A percentile compares a stretch with the other conserved stretches of the same genome.
phyloP scores from a whole-genome alignment of 2,797 vertebrate species.

The Chloroceryle amazona region DNA sequence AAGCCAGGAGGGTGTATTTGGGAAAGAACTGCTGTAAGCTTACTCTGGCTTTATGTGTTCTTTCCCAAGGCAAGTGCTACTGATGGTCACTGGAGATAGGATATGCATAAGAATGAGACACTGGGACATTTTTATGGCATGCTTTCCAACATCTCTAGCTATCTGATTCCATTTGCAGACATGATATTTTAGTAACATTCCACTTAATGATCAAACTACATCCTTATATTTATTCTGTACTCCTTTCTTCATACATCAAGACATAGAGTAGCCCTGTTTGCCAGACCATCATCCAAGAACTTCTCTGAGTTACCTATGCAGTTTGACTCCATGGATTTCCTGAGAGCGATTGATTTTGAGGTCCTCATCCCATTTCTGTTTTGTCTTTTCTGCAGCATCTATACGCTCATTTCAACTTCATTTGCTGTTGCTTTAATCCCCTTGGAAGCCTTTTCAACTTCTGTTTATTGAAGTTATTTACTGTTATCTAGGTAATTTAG shows the following conservation, averaged over 20 bases:
- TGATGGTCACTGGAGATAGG: constrained; percentile 67
- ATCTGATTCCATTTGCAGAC: not conserved
- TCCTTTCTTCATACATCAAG: not conserved
- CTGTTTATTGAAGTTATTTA: not conserved
- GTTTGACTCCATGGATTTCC: not conserved
- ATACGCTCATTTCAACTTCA: not conserved
- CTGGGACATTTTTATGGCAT: not conserved
- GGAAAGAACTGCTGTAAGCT: constrained; percentile 52
- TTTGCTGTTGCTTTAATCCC: not conserved
- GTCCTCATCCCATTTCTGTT: not conserved
- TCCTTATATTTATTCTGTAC: not conserved
- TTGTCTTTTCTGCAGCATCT: not conserved
- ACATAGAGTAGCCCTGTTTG: not conserved
- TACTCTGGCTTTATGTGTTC: constrained; percentile 38
- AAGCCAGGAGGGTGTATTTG: constrained; percentile 36
- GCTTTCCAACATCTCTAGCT: constrained; percentile 1
- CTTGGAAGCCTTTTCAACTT: not conserved
- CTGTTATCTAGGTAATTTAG: not conserved
- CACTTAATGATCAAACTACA: not conserved
- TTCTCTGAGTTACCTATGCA: not conserved
- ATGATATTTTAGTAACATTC: not conserved
- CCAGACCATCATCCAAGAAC: not conserved
- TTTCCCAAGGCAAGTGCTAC: constrained; percentile 62
- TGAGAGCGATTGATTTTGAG: not conserved
- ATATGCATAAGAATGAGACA: constrained; percentile 13